Evolutionary conservation across 1,140 invertebrate species (phyloP).

Genomic region (Tetragonula clypearis): DNA sequence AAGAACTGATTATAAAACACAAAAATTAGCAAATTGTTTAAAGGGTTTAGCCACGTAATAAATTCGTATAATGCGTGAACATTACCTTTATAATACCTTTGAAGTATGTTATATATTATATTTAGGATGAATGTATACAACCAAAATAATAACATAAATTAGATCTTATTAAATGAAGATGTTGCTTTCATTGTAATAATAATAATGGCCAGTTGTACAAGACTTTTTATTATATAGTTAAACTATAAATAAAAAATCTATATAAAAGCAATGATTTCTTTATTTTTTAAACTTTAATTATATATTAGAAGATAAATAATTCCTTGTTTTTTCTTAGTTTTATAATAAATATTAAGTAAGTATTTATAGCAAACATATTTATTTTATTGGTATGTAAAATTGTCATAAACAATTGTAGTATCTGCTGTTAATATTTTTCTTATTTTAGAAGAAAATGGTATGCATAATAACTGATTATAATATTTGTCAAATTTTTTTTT

Average conservation of each 20-base stretch:
- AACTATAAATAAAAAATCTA: constrained; percentile 12
- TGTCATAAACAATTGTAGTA: constrained; percentile 17
- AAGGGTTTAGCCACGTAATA: constrained; percentile 81
- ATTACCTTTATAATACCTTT: neutral
- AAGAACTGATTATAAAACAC: constrained; percentile 94
- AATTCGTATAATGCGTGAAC: neutral
- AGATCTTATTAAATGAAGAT: neutral
- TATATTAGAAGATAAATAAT: constrained; percentile 10
- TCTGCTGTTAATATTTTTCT: neutral
- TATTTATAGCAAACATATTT: constrained; percentile 69
- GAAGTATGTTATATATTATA: neutral
- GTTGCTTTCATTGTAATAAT: constrained; percentile 7
- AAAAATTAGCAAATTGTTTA: constrained; percentile 88
- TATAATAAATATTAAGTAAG: constrained; percentile 30
- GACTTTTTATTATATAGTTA: neutral
- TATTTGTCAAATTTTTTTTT: constrained; percentile 20
- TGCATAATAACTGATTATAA: constrained; percentile 49
- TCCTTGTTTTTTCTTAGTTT: constrained; percentile 10
- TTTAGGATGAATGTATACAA: neutral
- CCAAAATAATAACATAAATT: neutral
- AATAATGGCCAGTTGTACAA: constrained; percentile 20
- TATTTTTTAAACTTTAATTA: constrained; percentile 8
- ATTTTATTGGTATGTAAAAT: constrained; percentile 60
- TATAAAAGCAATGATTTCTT: neutral
- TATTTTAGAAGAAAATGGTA: constrained; percentile 29